These are phyloP conservation scores for Rhinoptilus africanus DNA, from an alignment of 2,113 vertebrate species.

Conservation along the genomic window DNA sequence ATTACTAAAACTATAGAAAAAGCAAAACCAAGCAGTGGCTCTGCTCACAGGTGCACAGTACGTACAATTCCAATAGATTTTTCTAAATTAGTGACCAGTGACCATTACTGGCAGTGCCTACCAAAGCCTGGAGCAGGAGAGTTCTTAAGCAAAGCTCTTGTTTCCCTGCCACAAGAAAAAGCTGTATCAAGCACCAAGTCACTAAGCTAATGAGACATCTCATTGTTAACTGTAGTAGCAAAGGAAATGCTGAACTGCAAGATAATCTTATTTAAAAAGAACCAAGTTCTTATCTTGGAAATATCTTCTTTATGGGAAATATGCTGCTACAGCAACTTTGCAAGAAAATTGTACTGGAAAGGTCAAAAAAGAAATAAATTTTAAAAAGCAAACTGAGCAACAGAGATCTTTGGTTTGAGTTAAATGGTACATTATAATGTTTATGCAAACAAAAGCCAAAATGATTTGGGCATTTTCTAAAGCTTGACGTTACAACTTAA, in stretches of 20 bases:
- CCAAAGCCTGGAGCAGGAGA: background rate
- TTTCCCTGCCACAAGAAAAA: background rate
- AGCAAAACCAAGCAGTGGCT: background rate
- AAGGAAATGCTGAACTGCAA: background rate
- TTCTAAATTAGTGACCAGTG: background rate
- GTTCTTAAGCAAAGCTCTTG: background rate
- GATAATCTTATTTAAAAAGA: background rate
- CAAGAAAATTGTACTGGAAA: background rate
- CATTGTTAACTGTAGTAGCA: background rate
- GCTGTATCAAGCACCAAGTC: background rate
- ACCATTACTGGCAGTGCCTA: background rate
- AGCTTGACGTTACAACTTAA: background rate
- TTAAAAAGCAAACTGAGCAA: background rate
- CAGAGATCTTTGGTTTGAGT: background rate
- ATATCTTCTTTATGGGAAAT: background rate
- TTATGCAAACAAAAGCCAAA: background rate
- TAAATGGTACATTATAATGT: background rate
- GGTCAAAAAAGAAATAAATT: background rate
- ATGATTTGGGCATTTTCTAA: background rate
- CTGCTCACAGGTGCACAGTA: background rate
- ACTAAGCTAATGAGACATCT: background rate
- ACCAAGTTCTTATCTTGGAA: background rate
- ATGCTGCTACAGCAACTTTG: background rate
- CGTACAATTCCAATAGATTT: background rate
- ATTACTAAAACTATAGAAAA: background rate